Base-by-base conservation (phyloP, 2,888 invertebrate species). In the Nomada lathburiana region DNA sequence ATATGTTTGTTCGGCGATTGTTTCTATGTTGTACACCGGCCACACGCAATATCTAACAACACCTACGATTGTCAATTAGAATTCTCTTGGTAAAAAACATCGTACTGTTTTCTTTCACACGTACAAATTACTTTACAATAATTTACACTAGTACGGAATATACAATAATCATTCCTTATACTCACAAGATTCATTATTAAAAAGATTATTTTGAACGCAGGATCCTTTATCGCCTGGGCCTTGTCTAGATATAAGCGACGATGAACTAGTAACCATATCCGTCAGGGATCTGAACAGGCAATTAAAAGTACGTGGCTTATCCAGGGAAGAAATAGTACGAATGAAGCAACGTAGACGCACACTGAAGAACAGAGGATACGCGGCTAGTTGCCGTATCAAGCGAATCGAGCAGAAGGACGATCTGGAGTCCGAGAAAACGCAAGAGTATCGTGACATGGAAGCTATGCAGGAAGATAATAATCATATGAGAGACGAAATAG, bases 281-380 rank as follows among this genome's bases (percentile, higher is more conserved):
- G 99, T 99, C 0, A 95, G 98, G 18, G 99, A 99, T 92, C 95
- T 99, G 1, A 99, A 99, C 94, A 95, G 98, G 0, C 97, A 98
- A 88, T 94, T 99, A 13, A 98, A 98, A 94, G 95, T 98, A 94
- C 96, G 98, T 73, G 98, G 98, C 0, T 94, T 98, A 0, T 96
- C 97, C 0, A 94, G 98, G 57, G 98, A 98, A 67, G 98, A 98
- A 92, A 98, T 98, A 86, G 97, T 98, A 5, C 97, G 97, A 18
- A 97, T 99, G 97, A 99, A 99, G 93, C 99, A 99, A 91, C 95
- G 99, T 11, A 95, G 99, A 42, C 95, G 99, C 20, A 99, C 99
- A 0, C 94, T 99, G 0, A 99, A 99, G 94, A 99, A 99, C 94
- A 95, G 99, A 73, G 99, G 99, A 0, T 99, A 99, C 92, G 99